A percentile compares a stretch with the other conserved stretches of the same genome.
Conservation (phyloP, 2,888 invertebrate species). For the Drosophila quasianomalipes region DNA sequence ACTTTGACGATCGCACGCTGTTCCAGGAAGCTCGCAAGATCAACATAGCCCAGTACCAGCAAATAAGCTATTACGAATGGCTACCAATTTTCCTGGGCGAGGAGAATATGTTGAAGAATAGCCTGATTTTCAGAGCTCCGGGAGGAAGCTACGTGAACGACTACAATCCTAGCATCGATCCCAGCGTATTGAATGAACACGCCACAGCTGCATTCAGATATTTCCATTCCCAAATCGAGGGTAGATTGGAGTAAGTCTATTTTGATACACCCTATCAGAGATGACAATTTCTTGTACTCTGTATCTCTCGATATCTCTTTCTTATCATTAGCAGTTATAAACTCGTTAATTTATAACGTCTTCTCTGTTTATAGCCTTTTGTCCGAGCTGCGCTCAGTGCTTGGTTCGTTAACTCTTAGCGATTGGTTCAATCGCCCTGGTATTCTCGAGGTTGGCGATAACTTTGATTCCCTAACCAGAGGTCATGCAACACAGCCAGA, state of each 20-base stretch:
- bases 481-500: constrained; percentile 92
- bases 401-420: constrained; percentile 86
- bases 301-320: neutral
- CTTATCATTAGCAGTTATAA: neutral
- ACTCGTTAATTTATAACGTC: neutral
- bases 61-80: constrained; percentile 87
- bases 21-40: constrained; percentile 87
- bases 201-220: constrained; percentile 89
- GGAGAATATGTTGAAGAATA: constrained; percentile 85
- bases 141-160: constrained; percentile 85
- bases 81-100: constrained; percentile 86
- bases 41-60: constrained; percentile 86
- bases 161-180: constrained; percentile 87
- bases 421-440: constrained; percentile 87
- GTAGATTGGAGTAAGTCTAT: constrained; percentile 85
- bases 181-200: constrained; percentile 88
- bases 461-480: constrained; percentile 90
- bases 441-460: constrained; percentile 86
- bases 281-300: neutral
- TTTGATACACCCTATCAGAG: neutral
- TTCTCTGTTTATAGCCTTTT: constrained; percentile 83
- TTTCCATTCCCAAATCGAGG: constrained; percentile 88
- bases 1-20: constrained; percentile 86
- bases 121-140: constrained; percentile 83
- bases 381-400: constrained; percentile 85